Evolutionary conservation across 2,888 invertebrate genomes (phyloP).

Genomic region (Catotricha subobsoleta): DNA sequence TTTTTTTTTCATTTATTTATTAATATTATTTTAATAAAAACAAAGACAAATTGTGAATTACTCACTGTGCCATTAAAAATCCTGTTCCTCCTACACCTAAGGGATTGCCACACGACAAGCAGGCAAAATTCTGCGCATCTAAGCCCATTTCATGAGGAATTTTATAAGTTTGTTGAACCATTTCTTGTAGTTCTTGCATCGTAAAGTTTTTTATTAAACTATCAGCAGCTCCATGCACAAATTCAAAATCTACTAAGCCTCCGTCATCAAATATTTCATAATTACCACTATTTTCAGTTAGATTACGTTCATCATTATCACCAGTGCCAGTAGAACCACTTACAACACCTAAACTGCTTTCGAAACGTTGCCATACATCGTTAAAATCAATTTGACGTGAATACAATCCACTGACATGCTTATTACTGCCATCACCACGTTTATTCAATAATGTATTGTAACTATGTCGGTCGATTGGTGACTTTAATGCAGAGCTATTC

Average conservation of each 20-base stretch:
- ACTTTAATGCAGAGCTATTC: constrained; percentile 19
- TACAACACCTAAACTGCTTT: constrained; percentile 23
- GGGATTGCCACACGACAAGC: constrained; percentile 39
- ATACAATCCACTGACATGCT: background rate
- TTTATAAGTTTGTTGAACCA: constrained; percentile 46
- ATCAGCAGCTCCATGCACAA: background rate
- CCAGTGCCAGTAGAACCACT: constrained; percentile 13
- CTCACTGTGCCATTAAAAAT: constrained; percentile 35
- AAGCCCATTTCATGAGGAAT: constrained; percentile 64
- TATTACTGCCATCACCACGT: constrained; percentile 14
- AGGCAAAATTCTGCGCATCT: constrained; percentile 72
- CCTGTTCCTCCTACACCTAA: constrained; percentile 35
- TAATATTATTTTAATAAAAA: too few relatives aligned
- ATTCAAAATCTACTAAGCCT: constrained; percentile 5
- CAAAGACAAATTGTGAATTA: too few relatives aligned
- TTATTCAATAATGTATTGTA: constrained; percentile 24
- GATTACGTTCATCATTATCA: background rate
- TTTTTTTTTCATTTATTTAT: too few relatives aligned
- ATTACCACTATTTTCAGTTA: background rate
- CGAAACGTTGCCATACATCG: constrained; percentile 38
- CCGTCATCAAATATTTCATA: constrained; percentile 4
- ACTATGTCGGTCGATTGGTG: constrained; percentile 22
- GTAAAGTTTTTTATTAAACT: constrained; percentile 33
- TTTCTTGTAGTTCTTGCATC: constrained; percentile 35
- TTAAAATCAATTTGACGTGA: constrained; percentile 33